Evolutionary conservation across 2,113 vertebrate genomes (phyloP), one percentile per base, ranked within the genome.

Genomic region (Phalacrocorax carbo): DNA sequence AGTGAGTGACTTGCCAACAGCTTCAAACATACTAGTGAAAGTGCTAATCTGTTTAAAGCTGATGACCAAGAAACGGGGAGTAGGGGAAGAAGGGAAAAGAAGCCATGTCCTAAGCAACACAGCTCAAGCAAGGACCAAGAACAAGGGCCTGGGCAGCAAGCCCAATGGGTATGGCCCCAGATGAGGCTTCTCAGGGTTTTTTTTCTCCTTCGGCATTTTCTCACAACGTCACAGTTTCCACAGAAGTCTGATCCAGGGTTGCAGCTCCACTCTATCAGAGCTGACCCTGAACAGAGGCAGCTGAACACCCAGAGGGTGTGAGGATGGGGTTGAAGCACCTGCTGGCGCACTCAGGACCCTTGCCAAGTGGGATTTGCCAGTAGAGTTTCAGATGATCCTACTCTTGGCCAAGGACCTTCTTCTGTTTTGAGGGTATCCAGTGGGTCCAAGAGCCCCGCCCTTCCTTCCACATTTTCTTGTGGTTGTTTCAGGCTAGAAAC

Each of bases 401-500:
- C 12, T 42, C 29, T 58, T 64, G 44, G 48, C 64, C 54, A 51
- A 61, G 29, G 23, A 61, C 30, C 4, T 68, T 30, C 57, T 55
- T 38, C 68, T 82, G 14, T 3, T 73, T 30, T 70, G 17, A 48
- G 34, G 8, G 29, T 30, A 30, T 19, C 38, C 54, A 34, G 15
- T 27, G 29, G 42, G 22, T 32, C 32, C 46, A 61, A 73, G 65
- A 90, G 18, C 22, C 18, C 14, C 36, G 21, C 18, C 44, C 60
- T 61, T 83, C 52, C n/a, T 77, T 73, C 69, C n/a, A 69, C 16
- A 60, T 60, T 30, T 82, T 70, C 38, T 4, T 44, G 19, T n/a
- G 14, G 19, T 42, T 0, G 0, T 61, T 84, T 87, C n/a, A 70
- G 70, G 25, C 42, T 72, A 40, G 36, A 22, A 0, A 7, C 7